Evolutionary conservation across 2,888 invertebrate species (phyloP), one percentile per base, ranked within the genome.

Genomic region (Drosophila meridiana): DNA sequence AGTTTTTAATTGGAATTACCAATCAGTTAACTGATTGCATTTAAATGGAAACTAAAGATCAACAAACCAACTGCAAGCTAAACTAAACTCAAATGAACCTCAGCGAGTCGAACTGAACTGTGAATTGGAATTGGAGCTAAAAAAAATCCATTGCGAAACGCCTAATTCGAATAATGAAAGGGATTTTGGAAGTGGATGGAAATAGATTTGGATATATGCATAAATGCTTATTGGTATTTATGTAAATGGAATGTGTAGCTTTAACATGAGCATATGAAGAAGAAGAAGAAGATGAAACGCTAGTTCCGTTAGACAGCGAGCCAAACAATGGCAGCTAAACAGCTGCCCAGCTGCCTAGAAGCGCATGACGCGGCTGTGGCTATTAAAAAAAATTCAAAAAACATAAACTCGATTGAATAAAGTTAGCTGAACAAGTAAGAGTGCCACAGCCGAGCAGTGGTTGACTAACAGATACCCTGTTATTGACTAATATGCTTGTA

Each of bases 351-450:
- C 57, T 73, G 65, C 60, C 48, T 61, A 65, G 70, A 78, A 66
- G 76, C 83, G 64, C 76, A 76, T 80, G 77, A 76, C 78, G 69
- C 56, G 42, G 52, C 57, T 30, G 43, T 32, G 56, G 48, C 40
- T 42, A 61, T 67, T 67, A 74, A 59, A 74, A 60, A 69, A 28
- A 73, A 72, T 69, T 76, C 69, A 76, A 60, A 69, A 50, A 72
- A 71, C 83, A 80, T 77, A 71, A 79, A 76, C 73, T 82, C 73
- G 63, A 83, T 82, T 80, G 83, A 82, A 82, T 76, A 71, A 82
- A 82, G 67, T 80, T 80, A 80, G 69, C 55, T 43, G 50, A 57
- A 56, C 56, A 55, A 64, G 36, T 65, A 52, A 64, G 38, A 65
- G 65, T 52, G 43, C n/a, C n/a, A 3, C 9, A 11, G 26, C 3